phyloP scores from a whole-genome alignment of 2,888 invertebrate species.

The Halictus quadricinctus region DNA sequence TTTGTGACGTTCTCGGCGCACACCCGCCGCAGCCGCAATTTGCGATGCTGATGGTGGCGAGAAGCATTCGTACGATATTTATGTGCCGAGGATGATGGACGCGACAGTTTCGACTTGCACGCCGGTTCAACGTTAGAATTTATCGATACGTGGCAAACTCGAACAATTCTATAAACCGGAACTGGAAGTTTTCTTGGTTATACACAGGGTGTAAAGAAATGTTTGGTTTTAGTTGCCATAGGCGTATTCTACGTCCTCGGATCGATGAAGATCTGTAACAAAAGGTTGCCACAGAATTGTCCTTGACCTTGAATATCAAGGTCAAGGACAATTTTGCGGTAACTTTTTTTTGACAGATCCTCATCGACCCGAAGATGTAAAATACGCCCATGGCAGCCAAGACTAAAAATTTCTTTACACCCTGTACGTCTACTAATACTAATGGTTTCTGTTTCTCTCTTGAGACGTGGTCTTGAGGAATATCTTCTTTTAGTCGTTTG shows the following conservation, averaged over 20 bases:
- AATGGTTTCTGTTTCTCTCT: background rate
- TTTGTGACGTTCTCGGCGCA: no score
- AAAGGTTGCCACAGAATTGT: no score
- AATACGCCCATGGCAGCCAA: no score
- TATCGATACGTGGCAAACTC: constrained; percentile 6
- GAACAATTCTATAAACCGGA: background rate
- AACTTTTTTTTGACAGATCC: no score
- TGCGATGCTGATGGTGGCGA: constrained; percentile 23
- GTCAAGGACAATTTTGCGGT: no score
- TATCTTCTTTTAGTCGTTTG: background rate
- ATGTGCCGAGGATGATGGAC: background rate
- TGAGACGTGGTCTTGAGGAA: background rate
- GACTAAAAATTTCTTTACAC: no score
- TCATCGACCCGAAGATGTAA: no score
- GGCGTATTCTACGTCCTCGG: no score
- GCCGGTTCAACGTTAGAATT: background rate
- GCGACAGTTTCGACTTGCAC: background rate
- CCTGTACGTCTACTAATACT: background rate
- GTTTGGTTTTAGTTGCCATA: no score
- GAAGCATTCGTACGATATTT: constrained; percentile 1
- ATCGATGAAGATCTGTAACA: no score
- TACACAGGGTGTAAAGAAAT: no score
- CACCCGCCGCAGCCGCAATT: constrained; percentile 1
- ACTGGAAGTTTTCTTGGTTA: background rate
- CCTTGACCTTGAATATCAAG: no score